These are phyloP conservation scores for Cyprinella venusta DNA, from an alignment of 2,797 vertebrate species.

Conservation along the genomic window DNA sequence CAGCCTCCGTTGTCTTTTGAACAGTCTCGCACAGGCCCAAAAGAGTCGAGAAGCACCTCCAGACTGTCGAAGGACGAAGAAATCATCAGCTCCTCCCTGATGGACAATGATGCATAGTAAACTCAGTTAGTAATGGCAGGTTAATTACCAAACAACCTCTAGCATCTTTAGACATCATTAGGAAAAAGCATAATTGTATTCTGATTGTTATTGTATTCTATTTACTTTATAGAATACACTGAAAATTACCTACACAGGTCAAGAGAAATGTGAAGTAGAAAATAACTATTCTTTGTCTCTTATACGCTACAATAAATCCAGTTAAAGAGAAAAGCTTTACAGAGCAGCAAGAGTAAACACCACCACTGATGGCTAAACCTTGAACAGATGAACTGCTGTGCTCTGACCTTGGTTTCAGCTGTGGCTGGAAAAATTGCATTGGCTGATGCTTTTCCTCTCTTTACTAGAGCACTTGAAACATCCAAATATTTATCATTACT, in stretches of 20 bases:
- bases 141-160: constrained; percentile 7
- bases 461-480: constrained; percentile 56
- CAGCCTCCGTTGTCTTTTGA: constrained; percentile 96
- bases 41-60: constrained; percentile 96
- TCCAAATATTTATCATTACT: constrained; percentile 59
- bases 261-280: neutral
- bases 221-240: neutral
- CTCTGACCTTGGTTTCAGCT: constrained; percentile 62
- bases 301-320: neutral
- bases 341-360: constrained; percentile 48
- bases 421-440: constrained; percentile 43
- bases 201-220: neutral
- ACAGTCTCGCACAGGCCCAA: constrained; percentile 96
- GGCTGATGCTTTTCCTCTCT: neutral
- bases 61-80: constrained; percentile 97
- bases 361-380: constrained; percentile 21
- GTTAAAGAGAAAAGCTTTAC: constrained; percentile 53
- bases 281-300: neutral
- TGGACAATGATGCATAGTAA: constrained; percentile 21
- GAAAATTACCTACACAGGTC: neutral
- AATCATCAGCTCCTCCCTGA: constrained; percentile 97
- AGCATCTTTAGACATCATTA: constrained; percentile 1
- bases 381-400: constrained; percentile 34
- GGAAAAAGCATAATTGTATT: neutral
- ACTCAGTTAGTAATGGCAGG: constrained; percentile 9